Base-by-base conservation (phyloP, 2,797 vertebrate species). In the Naso thynnoides region DNA sequence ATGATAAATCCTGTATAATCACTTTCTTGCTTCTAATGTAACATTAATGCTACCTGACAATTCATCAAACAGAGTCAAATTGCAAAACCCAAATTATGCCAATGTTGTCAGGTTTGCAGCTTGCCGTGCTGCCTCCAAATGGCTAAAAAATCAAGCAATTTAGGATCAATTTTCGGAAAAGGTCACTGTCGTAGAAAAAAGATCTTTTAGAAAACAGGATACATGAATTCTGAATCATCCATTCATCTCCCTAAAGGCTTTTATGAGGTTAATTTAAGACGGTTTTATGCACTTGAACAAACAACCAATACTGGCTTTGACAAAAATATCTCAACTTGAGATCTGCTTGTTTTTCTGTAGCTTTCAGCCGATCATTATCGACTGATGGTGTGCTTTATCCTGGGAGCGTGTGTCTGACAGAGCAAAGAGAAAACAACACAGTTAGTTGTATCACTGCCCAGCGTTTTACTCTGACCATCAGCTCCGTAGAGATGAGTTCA, bases 401-500 rank as follows among this genome's bases (percentile, higher is more conserved):
- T 5, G 18, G 19, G 15, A 65, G 31, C 39, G 24, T 24, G 21
- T 52, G 33, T 38, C 36, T 29, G 14, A 14, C 14, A 3, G 8
- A n/a, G 11, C 13, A 36, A 31, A 15, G 23, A 49, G 55, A 21
- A 52, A 33, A 48, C 24, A 26, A 56, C 1, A 6, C 16, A 18
- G 15, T 41, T 26, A 27, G 63, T n/a, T 9, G 36, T 26, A 24
- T 54, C 57, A 62, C 19, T 21, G 39, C 21, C 19, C 29, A 4
- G 16, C 41, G 6, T 52, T 60, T 72, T 14, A 52, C 19, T 18
- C 23, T 4, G 7, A 57, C 27, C 47, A 62, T 36, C 36, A 45
- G 33, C 54, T 65, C 42, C 39, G 36, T 23, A 52, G 14, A 62
- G 59, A 53, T 15, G 36, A 67, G 58, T 23, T 73, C 62, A 74